Conservation (phyloP, 2,888 invertebrate genomes). For the Ceraclea dissimilis region DNA sequence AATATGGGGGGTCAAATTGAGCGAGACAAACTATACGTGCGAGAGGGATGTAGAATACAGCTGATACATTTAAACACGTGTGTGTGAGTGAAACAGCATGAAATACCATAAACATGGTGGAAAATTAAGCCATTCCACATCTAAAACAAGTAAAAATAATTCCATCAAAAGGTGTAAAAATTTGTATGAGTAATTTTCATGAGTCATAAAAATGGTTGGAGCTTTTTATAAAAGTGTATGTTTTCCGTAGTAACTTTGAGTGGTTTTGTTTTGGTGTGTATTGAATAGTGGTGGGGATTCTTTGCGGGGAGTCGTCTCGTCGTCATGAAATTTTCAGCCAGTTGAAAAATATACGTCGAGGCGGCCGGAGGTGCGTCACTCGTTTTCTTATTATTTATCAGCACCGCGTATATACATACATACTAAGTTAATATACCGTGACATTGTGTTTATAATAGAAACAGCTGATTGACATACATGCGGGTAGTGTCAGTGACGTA, state of each 20-base stretch:
- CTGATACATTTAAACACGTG: conserved; percentile 9
- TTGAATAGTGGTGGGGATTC: conserved; percentile 10
- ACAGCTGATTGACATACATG: conserved; percentile 23
- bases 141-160: background rate
- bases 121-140: background rate
- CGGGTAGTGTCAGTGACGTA: conserved; percentile 16
- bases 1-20: conserved; percentile 24
- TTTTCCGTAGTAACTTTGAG: background rate
- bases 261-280: background rate
- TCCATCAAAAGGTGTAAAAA: background rate
- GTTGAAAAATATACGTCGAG: conserved; percentile 16
- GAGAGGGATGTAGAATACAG: conserved; percentile 19
- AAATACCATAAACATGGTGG: conserved; percentile 7
- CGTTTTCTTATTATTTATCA: background rate
- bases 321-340: conserved; percentile 25
- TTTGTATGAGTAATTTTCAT: background rate
- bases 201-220: too few relatives aligned
- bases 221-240: background rate
- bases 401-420: conserved; percentile 5
- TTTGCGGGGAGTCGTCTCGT: conserved; percentile 25
- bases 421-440: conserved; percentile 10
- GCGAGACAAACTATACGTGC: conserved; percentile 19
- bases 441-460: conserved; percentile 16
- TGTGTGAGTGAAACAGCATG: conserved; percentile 11
- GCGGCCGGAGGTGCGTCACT: conserved; percentile 1